Evolutionary conservation across 2,797 vertebrate species (phyloP).

Genomic region (Gymnothorax reevesii): DNA sequence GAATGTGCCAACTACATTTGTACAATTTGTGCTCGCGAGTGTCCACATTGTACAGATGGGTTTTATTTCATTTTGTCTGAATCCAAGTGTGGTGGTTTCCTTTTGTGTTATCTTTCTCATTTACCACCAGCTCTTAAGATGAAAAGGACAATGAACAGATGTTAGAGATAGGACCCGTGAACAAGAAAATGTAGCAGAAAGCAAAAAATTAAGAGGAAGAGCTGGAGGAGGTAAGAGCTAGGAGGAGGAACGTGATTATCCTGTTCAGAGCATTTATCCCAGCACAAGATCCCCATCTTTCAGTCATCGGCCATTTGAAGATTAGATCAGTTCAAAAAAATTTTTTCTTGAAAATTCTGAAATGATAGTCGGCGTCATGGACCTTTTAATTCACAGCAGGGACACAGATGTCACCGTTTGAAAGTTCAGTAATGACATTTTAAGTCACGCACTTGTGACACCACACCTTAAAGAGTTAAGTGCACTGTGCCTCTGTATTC

Average conservation of each 20-base stretch:
- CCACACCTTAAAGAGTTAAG: neutral
- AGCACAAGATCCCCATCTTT: neutral
- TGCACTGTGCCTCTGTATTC: neutral
- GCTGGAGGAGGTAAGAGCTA: neutral
- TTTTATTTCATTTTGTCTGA: neutral
- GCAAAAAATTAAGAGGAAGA: neutral
- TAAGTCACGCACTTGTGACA: too few relatives aligned
- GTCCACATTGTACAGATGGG: neutral
- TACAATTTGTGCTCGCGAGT: neutral
- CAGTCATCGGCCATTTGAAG: neutral
- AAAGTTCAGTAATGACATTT: too few relatives aligned
- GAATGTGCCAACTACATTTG: neutral
- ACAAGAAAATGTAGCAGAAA: too few relatives aligned
- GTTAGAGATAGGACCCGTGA: neutral
- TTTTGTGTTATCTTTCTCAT: neutral
- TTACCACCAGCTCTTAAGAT: neutral
- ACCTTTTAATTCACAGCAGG: too few relatives aligned
- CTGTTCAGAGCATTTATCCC: neutral
- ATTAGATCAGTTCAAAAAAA: too few relatives aligned
- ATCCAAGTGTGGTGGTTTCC: too few relatives aligned
- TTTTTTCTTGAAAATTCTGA: too few relatives aligned
- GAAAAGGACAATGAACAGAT: neutral
- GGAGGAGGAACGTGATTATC: neutral
- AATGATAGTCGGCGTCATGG: too few relatives aligned
- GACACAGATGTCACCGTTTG: too few relatives aligned